Evolutionary conservation across 2,888 invertebrate genomes (phyloP).

Genomic region (Pandemis corylana): DNA sequence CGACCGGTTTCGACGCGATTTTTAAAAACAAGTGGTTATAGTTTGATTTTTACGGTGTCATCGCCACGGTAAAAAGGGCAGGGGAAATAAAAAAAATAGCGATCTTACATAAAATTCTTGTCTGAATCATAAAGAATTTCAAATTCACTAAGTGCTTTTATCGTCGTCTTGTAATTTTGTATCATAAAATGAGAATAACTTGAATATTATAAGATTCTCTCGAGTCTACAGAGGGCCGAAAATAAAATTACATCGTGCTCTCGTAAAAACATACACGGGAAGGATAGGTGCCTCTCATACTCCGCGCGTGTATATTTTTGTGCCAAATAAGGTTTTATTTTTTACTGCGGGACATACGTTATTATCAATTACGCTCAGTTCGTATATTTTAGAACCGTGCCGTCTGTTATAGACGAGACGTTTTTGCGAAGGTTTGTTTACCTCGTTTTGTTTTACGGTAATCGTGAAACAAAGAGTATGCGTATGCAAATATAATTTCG

Average conservation of each 20-base stretch:
- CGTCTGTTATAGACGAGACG: constrained; percentile 19
- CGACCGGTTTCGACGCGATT: too few relatives aligned
- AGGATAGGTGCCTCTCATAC: constrained; percentile 14
- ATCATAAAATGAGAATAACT: constrained; percentile 35
- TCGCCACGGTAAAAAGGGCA: background rate
- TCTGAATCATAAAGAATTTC: constrained; percentile 17
- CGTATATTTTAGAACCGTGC: constrained; percentile 28
- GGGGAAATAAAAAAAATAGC: background rate
- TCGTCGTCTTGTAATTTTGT: constrained; percentile 25
- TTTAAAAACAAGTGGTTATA: background rate
- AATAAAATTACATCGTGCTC: constrained; percentile 34
- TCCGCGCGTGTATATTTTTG: constrained; percentile 22
- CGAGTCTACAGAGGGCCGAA: constrained; percentile 25
- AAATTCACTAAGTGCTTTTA: constrained; percentile 32
- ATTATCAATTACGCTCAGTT: constrained; percentile 35
- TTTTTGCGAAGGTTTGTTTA: constrained; percentile 21
- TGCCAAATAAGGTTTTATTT: constrained; percentile 35
- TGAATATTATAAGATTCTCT: constrained; percentile 32
- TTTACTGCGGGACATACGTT: constrained; percentile 32
- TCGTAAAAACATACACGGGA: constrained; percentile 31
- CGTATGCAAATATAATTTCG: background rate
- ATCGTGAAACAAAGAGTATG: background rate
- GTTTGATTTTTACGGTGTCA: background rate
- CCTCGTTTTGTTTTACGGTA: constrained; percentile 13
- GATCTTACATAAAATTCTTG: constrained; percentile 2